Evolutionary conservation across 2,797 vertebrate genomes (phyloP).

Genomic region (Rachycentron canadum): DNA sequence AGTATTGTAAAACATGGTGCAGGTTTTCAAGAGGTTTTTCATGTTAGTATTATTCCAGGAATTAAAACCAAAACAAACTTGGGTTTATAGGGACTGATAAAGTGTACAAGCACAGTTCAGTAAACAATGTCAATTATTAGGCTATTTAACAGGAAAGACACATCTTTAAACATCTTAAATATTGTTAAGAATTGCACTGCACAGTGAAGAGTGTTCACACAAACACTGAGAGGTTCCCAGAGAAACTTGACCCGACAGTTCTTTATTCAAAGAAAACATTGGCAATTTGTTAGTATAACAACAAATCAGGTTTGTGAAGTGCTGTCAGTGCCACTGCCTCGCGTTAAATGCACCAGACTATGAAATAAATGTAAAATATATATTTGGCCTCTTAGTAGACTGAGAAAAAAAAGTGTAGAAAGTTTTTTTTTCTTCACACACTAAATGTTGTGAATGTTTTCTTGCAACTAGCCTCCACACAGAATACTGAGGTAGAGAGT

Average conservation of each 20-base stretch:
- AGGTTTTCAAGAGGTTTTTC: background rate
- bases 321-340: background rate
- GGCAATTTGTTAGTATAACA: background rate
- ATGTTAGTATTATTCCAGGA: background rate
- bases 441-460: background rate
- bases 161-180: too few relatives aligned
- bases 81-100: too few relatives aligned
- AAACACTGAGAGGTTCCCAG: background rate
- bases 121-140: too few relatives aligned
- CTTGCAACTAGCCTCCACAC: background rate
- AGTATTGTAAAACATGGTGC: too few relatives aligned
- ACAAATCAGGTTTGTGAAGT: background rate
- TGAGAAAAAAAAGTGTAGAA: background rate
- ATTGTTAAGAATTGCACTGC: too few relatives aligned
- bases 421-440: background rate
- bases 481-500: slow-evolving; percentile 30
- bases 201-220: background rate
- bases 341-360: background rate
- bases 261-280: slow-evolving; percentile 38
- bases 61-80: too few relatives aligned
- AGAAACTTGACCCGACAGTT: background rate
- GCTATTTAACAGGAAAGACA: too few relatives aligned
- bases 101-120: too few relatives aligned
- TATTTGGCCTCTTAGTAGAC: background rate
- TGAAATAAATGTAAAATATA: background rate